These are phyloP conservation scores for Corvus moneduloides DNA, from an alignment of 2,113 vertebrate genomes.

Conservation along the genomic window DNA sequence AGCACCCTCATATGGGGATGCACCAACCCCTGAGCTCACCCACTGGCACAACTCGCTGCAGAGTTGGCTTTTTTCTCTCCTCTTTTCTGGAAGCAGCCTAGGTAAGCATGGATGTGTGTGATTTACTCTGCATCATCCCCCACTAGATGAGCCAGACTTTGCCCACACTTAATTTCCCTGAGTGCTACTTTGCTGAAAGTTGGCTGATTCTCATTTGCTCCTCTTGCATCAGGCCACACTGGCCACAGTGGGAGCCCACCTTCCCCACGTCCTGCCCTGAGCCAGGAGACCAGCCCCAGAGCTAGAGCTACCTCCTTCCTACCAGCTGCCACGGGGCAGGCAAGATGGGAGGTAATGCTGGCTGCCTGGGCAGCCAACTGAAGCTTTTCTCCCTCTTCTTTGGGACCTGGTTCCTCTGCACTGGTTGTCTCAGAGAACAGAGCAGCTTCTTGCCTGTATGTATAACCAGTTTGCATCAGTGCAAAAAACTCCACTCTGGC, in stretches of 20 bases:
- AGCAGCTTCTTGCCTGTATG: neutral
- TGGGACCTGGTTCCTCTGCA: neutral
- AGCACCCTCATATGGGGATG: neutral
- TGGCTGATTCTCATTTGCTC: neutral
- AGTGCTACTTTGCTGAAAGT: neutral
- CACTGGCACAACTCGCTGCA: fast-evolving
- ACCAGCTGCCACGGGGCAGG: neutral
- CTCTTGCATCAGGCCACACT: neutral
- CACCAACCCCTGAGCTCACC: neutral
- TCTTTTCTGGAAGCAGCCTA: neutral
- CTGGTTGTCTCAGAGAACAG: neutral
- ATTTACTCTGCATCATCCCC: neutral
- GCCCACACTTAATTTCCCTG: neutral
- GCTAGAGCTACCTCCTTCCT: neutral
- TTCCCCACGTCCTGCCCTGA: neutral
- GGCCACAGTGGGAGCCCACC: fast-evolving
- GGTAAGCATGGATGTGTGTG: neutral
- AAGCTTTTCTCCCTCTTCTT: neutral
- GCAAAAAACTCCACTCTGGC: neutral
- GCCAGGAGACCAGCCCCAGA: neutral
- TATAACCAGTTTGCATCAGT: neutral
- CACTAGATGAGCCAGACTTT: neutral
- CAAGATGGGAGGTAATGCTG: neutral
- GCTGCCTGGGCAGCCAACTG: fast-evolving
- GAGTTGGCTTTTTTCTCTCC: neutral